Evolutionary conservation across 2,113 vertebrate genomes (phyloP), one percentile per base, ranked within the genome.

Genomic region (Trochalopteron elliotii): DNA sequence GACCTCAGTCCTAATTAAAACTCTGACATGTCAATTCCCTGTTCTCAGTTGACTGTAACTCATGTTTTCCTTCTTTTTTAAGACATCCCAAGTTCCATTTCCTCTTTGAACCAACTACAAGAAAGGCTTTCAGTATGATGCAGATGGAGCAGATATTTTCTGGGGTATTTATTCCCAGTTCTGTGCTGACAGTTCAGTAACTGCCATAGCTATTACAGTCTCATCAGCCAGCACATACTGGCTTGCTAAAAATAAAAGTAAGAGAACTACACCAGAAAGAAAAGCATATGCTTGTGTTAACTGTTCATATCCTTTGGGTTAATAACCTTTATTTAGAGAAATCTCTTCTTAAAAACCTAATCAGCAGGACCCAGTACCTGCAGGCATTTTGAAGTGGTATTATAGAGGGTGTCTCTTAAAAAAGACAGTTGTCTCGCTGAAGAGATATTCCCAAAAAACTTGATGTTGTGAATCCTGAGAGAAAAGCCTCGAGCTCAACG

Each of bases 191-290:
- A 9, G 84, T 59, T 92, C 74, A 87, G 83, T 86, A 93, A 87
- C 88, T 87, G 93, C 81, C 64, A 59, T 3, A 42, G 92, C 87
- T 87, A 83, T 90, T 90, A 87, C 4, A 83, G 65, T 91, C 56
- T 81, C 88, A 89, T 90, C 92, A 96, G 83, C 39, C 68, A 94
- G 82, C 89, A 92, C 71, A 61, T 7, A 82, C 65, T 57, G 81
- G 61, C 76, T 92, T 87, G 78, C 91, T 95, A 95, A 94, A 95
- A 90, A 91, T 82, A 94, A 71, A 93, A 56, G 57, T 24, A 69
- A 44, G 39, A 85, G 74, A 96, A 84, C 70, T 50, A 71, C 45
- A 92, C 33, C 31, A 94, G 50, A 74, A 90, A 80, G 45, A 79
- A 90, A 93, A 88, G 71, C 63, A 76, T n/a, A 79, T 57, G 92